phyloP scores from a whole-genome alignment of 2,888 invertebrate species.

The Ctena decussata region DNA sequence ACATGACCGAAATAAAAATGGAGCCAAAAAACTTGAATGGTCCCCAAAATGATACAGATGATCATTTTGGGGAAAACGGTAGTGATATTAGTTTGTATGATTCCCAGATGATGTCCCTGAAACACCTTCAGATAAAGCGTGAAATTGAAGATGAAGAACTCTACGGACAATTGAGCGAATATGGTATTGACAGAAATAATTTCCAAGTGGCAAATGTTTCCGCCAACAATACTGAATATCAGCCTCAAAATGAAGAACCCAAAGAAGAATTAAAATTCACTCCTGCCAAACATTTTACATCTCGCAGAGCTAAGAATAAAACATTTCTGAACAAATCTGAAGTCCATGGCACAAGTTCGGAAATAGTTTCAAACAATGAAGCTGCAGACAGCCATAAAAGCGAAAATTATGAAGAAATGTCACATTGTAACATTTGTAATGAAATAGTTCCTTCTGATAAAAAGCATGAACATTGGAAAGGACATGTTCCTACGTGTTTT shows the following conservation, averaged over 20 bases:
- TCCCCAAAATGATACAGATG: conserved; percentile 64
- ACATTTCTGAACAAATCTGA: conserved; percentile 13
- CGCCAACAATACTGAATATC: neutral
- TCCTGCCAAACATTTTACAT: conserved; percentile 5
- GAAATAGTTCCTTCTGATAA: conserved; percentile 75
- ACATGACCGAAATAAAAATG: conserved; percentile 35
- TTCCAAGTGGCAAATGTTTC: neutral
- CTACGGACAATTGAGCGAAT: conserved; percentile 19
- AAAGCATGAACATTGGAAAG: conserved; percentile 70
- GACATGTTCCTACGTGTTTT: conserved; percentile 62
- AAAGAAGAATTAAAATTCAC: neutral
- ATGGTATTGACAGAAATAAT: conserved; percentile 15
- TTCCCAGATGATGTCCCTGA: conserved; percentile 22
- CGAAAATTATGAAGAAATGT: conserved; percentile 75
- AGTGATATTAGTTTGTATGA: conserved; percentile 10
- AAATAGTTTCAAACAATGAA: neutral
- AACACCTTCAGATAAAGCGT: conserved; percentile 33
- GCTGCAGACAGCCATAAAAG: neutral
- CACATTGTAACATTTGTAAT: conserved; percentile 79
- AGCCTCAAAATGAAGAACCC: neutral
- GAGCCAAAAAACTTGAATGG: conserved; percentile 63
- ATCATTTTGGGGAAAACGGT: conserved; percentile 59
- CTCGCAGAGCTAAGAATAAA: conserved; percentile 9
- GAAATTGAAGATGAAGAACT: conserved; percentile 48
- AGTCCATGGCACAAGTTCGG: neutral